Conservation (phyloP, 2,797 vertebrate genomes). For the Sternotherus odoratus region DNA sequence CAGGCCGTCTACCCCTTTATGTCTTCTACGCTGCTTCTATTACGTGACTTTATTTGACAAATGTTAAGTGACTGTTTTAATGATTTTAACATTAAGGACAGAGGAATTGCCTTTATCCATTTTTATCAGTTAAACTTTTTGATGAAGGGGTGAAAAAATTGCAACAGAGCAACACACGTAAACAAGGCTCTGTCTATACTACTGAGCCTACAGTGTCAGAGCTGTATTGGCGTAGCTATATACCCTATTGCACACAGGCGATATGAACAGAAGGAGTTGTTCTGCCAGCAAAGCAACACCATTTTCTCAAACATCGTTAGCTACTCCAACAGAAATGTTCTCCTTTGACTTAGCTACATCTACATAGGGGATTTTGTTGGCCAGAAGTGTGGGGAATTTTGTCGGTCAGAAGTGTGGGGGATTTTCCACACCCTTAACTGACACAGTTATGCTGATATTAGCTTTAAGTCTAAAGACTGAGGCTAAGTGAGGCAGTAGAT, state of each 20-base stretch:
- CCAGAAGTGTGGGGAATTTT: not conserved
- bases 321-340: not conserved
- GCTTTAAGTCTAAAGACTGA: not conserved
- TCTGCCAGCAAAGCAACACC: not conserved
- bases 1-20: not conserved
- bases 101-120: not conserved
- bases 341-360: not conserved
- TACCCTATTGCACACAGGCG: not conserved
- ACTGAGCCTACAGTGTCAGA: not conserved
- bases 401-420: not conserved
- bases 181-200: not conserved
- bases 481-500: constrained; percentile 6
- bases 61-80: constrained; percentile 20
- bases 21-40: not conserved
- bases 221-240: not conserved
- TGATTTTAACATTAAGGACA: constrained; percentile 27
- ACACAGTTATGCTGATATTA: not conserved
- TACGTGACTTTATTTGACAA: not conserved
- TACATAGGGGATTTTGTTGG: not conserved
- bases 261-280: not conserved
- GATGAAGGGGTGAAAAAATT: not conserved
- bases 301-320: not conserved
- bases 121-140: not conserved
- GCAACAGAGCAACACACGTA: not conserved
- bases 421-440: not conserved